Base-by-base conservation (phyloP, 1,140 invertebrate species). In the Drosophila aff. region DNA sequence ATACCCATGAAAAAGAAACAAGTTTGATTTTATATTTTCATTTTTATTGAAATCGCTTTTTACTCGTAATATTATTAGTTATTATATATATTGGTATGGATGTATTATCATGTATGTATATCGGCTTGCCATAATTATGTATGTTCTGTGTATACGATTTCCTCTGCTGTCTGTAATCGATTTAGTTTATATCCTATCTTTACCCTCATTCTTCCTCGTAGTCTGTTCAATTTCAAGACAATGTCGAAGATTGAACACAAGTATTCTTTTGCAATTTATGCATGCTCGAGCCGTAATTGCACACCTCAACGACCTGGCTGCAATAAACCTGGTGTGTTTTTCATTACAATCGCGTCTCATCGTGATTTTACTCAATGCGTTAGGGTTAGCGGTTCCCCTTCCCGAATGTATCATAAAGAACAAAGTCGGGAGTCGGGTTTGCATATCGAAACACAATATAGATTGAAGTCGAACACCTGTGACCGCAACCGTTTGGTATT, bases 21-120 rank as follows among this genome's bases (percentile, higher is more conserved):
- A 18, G 7, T 15, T 40, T 38, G 61, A 57, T 79, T 82, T 81
- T 89, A 65, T 63, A 68, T 81, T 90, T 87, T 82, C 82, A 71
- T 72, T 89, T 89, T 89, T 89, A 89, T 89, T 89, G 85, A 89
- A 89, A 89, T 89, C 84, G 84, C 84, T 89, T 89, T 82, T 87
- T 89, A 90, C 87, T 89, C 69, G 85, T 89, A 89, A 89, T 89
- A 90, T 81, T 89, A 87, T 89, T 84, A 84, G 81, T 77, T 90
- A 86, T 84, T 77, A 84, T 86, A 87, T 87, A 80, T 87, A 82
- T 79, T 79, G 77, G 78, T 79, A 72, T 79, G 55, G 67, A 79
- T 79, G 81, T 90, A 81, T 75, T 84, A 87, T 89, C 84, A 84
- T 89, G 81, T 89, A 89, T 87, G 81, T 83, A 84, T 89, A 84